Evolutionary conservation across 1,140 invertebrate species (phyloP).

Genomic region (Neodiprion fabricii): DNA sequence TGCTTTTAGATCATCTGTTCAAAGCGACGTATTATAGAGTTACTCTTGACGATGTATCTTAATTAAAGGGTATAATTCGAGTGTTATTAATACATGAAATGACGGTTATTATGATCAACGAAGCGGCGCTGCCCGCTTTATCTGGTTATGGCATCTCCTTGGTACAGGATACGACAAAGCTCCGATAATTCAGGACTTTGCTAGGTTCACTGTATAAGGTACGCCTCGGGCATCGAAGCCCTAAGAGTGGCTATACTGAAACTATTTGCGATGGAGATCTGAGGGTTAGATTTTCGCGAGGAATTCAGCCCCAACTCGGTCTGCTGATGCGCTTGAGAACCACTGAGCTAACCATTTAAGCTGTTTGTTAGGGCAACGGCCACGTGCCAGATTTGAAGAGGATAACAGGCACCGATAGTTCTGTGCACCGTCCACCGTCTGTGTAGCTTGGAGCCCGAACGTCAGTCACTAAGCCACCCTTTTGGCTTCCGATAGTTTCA

Average conservation of each 20-base stretch:
- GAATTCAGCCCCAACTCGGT: not conserved
- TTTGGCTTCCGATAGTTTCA: not conserved
- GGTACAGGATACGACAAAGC: not conserved
- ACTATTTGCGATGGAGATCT: not conserved
- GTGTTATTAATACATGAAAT: conserved; percentile 29
- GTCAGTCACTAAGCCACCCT: not conserved
- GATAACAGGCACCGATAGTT: not conserved
- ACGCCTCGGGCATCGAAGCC: not conserved
- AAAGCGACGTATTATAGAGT: not conserved
- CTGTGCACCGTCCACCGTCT: not conserved
- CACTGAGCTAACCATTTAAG: not conserved
- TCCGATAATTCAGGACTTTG: not conserved
- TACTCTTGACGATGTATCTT: conserved; percentile 28
- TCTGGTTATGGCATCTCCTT: not conserved
- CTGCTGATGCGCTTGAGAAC: not conserved
- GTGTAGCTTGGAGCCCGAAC: not conserved
- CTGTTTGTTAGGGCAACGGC: conserved; percentile 5
- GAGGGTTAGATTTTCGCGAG: not conserved
- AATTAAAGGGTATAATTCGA: conserved; percentile 26
- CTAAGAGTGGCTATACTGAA: not conserved
- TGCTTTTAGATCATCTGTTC: conserved; percentile 15
- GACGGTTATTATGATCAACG: conserved; percentile 5
- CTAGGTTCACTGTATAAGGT: not conserved
- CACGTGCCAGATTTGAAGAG: conserved; percentile 1
- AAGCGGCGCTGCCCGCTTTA: not conserved